Evolutionary conservation across 92 coral and sea anemone genomes (phyloP).

Genomic region (Zoanthus gigantus): DNA sequence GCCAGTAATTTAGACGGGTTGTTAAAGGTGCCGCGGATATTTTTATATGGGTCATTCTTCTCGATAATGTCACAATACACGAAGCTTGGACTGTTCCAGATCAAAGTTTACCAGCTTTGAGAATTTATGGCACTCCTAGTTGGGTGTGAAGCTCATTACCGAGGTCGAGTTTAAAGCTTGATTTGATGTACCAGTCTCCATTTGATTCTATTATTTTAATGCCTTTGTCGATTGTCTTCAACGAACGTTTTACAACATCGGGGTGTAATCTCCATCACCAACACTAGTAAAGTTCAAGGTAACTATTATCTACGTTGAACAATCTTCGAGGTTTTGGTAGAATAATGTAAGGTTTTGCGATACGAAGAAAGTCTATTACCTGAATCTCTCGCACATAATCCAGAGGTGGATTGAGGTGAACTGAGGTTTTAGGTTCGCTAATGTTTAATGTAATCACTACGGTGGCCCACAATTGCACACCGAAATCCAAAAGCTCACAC

Average conservation of each 20-base stretch:
- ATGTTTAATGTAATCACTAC: neutral
- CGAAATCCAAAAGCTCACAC: constrained; percentile 16
- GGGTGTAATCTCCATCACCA: neutral
- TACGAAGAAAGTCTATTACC: no score
- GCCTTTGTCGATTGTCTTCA: neutral
- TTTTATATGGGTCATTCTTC: neutral
- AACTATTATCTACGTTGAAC: neutral
- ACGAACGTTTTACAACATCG: neutral
- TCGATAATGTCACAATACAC: neutral
- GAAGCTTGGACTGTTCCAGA: neutral
- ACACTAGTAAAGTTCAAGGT: neutral
- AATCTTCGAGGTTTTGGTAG: neutral
- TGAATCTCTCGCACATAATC: neutral
- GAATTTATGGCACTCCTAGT: neutral
- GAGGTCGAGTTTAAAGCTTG: neutral
- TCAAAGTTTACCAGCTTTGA: neutral
- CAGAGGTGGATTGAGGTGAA: neutral
- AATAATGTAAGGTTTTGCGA: neutral
- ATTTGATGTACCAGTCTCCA: constrained; percentile 1
- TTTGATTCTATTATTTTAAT: neutral
- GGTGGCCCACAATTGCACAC: constrained; percentile 1
- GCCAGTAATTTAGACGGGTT: neutral
- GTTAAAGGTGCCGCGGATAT: no score
- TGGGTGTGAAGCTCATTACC: neutral
- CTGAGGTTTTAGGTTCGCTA: neutral